Base-by-base conservation (phyloP, 53 echinoderm and acorn worm genomes). In the Zoroaster sp. region DNA sequence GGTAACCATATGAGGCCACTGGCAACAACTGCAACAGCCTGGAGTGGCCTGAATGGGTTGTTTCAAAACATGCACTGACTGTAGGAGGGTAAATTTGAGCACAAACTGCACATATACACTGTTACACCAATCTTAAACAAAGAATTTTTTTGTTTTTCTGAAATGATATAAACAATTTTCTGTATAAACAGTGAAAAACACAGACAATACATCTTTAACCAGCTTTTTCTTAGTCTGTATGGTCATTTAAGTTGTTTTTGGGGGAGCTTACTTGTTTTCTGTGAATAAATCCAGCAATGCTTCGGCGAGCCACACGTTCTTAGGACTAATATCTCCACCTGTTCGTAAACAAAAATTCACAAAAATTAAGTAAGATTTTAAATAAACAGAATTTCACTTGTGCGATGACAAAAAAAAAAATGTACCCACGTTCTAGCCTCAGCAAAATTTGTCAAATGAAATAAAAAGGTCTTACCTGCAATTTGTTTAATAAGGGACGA, bases 271-370 rank as follows among this genome's bases (percentile, higher is more conserved):
- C 97, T 93, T 96, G 55, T 96, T 96, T 88, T 96, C 97, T 36
- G 93, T 93, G 65, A 96, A 92, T 13, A 96, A 66, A 86, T 96
- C 97, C 54, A 96, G 89, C 88, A 96, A 83, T 0, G 89, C 86
- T 51, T 96, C 97, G 11, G 95, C 95, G 7, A 96, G 90, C 97
- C 95, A 96, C 45, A 95, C 63, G 44, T 96, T 96, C 94, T 92
- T 96, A 9, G 97, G 90, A 40, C 92, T 80, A 4, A 96, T 66
- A 77, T 96, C 97, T 33, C 97, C 97, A 73, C 97, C 97, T 96
- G 52, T 12, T 37, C 36, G 30, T 40, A 59, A 41, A 25, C 69
- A 67, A 87, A 41, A 66, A 75, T 1, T 23, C 34, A 43, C 4
- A 40, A 69, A 39, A 5, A 59, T 59, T 7, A 4, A 45, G 40